Conservation (phyloP, 1,140 invertebrate genomes). For the Tribolium castaneum region DNA sequence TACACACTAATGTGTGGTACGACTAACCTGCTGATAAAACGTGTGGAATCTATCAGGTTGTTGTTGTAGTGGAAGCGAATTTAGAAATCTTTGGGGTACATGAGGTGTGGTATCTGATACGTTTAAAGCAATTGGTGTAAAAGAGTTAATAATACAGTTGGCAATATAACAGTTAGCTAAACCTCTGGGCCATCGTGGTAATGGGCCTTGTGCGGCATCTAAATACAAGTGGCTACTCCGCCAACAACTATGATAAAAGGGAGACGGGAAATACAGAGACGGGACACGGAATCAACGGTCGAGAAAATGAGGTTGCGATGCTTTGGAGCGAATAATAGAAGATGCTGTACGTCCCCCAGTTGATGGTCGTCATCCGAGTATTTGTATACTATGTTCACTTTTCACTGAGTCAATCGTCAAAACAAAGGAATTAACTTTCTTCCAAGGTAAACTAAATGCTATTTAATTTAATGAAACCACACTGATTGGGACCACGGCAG, state of each 20-base stretch:
- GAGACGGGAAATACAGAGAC: constrained; percentile 51
- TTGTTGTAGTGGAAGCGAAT: not conserved
- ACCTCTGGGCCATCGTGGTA: constrained; percentile 43
- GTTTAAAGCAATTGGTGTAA: constrained; percentile 51
- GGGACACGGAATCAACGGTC: constrained; percentile 64
- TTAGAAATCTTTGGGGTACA: constrained; percentile 38
- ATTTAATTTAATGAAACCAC: constrained; percentile 26
- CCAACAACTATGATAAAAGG: constrained; percentile 50
- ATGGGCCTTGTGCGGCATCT: constrained; percentile 48
- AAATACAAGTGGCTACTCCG: constrained; percentile 53
- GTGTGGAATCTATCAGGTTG: constrained; percentile 11
- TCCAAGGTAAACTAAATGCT: constrained; percentile 16
- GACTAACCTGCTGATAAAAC: too few species aligned
- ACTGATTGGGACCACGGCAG: not conserved
- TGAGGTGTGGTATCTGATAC: constrained; percentile 40
- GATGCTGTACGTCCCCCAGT: constrained; percentile 57
- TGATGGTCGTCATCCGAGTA: constrained; percentile 51
- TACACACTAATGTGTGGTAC: too few species aligned
- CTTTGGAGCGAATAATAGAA: constrained; percentile 66
- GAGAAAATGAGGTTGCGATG: constrained; percentile 66
- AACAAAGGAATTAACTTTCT: constrained; percentile 40
- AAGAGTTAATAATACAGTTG: constrained; percentile 51
- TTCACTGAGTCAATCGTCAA: constrained; percentile 49
- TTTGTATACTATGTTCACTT: constrained; percentile 53
- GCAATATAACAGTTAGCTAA: constrained; percentile 50